phyloP scores from a whole-genome alignment of 1,140 invertebrate species.

The Rhagoletis zephyria region DNA sequence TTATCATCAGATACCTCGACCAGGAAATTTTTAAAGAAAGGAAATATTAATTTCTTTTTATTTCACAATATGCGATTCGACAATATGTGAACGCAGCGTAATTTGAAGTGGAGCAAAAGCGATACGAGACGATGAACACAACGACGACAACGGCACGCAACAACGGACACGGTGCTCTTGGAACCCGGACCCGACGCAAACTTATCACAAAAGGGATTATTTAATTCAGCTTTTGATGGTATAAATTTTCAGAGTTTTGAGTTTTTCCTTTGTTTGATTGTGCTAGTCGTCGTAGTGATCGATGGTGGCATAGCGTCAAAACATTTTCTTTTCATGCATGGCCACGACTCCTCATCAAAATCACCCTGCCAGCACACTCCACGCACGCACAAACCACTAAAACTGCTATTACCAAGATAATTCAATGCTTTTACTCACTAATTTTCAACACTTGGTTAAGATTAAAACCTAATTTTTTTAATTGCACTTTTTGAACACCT shows the following conservation, averaged over 20 bases:
- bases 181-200: background rate
- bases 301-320: conserved; percentile 34
- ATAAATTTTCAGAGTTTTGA: background rate
- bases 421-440: background rate
- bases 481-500: background rate
- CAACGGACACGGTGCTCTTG: background rate
- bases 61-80: conserved; percentile 29
- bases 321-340: conserved; percentile 41
- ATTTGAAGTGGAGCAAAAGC: background rate
- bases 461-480: background rate
- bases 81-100: background rate
- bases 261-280: conserved; percentile 50
- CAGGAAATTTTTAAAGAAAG: conserved; percentile 3
- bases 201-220: background rate
- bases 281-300: conserved; percentile 6
- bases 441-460: background rate
- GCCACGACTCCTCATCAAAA: background rate
- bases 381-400: conserved; percentile 12
- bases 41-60: conserved; percentile 29
- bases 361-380: background rate
- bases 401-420: background rate
- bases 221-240: background rate
- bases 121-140: background rate
- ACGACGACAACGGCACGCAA: background rate
- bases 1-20: conserved; percentile 8